A percentile compares a stretch with the other conserved stretches of the same genome.
Conservation (phyloP, 2,113 vertebrate genomes). For the Phrynocephalus versicolor region DNA sequence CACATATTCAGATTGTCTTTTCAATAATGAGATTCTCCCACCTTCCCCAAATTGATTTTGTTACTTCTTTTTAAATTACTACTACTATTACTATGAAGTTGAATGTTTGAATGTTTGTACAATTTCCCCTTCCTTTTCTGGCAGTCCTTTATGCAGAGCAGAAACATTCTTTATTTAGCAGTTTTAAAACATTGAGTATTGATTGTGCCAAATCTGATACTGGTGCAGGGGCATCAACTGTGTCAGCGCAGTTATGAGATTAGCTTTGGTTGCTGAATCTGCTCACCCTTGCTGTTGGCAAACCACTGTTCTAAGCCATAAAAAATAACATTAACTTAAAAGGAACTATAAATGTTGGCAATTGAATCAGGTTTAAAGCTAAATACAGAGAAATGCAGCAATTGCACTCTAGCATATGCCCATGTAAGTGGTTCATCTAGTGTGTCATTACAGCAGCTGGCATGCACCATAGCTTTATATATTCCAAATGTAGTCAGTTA, state of each 20-base stretch:
- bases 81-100: not conserved
- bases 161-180: not conserved
- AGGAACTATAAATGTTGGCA: not conserved
- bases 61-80: not conserved
- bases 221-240: accelerated
- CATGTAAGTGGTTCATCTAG: too few species aligned
- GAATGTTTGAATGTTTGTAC: accelerated
- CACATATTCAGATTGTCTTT: not conserved
- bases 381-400: not conserved
- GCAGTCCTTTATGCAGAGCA: not conserved
- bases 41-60: not conserved
- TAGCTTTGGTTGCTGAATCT: conserved; percentile 1
- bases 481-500: not conserved
- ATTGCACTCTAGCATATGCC: not conserved
- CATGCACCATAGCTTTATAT: not conserved
- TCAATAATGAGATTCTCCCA: not conserved
- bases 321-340: not conserved
- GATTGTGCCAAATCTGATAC: not conserved
- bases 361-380: not conserved
- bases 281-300: not conserved
- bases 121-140: not conserved
- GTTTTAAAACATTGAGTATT: not conserved
- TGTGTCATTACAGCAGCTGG: not conserved
- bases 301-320: not conserved
- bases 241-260: conserved; percentile 2